phyloP scores from a whole-genome alignment of 2,797 vertebrate species.

The Heteromormyrus szaboi region DNA sequence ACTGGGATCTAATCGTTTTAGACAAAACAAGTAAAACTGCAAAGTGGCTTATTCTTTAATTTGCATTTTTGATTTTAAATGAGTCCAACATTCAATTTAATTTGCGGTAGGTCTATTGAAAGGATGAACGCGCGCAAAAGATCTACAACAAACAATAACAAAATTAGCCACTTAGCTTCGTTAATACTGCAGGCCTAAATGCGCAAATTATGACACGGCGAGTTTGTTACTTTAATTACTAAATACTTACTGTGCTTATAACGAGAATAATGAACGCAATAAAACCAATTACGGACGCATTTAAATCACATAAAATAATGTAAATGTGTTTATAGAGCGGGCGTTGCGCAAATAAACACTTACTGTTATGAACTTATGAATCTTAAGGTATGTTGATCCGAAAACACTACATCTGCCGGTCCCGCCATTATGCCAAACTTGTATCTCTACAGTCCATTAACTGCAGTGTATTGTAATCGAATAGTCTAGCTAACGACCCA shows the following conservation, averaged over 20 bases:
- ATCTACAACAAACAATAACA: conserved; percentile 53
- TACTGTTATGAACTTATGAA: not conserved
- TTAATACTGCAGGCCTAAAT: conserved; percentile 71
- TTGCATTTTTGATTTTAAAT: conserved; percentile 1
- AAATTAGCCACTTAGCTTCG: conserved; percentile 62
- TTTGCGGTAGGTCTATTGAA: conserved; percentile 11
- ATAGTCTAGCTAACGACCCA: not conserved
- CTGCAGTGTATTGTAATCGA: not conserved
- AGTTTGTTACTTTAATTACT: conserved; percentile 91
- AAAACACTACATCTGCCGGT: not conserved
- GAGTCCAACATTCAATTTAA: conserved; percentile 12
- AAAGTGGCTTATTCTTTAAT: not conserved
- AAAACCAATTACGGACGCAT: conserved; percentile 83
- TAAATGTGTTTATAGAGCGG: conserved; percentile 60
- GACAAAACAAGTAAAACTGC: not conserved
- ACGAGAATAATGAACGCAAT: conserved; percentile 85
- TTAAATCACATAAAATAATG: conserved; percentile 76
- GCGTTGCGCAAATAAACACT: conserved; percentile 35
- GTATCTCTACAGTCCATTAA: not conserved
- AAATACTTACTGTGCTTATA: conserved; percentile 83
- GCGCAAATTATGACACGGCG: conserved; percentile 72
- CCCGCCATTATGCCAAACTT: not conserved
- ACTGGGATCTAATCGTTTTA: not conserved
- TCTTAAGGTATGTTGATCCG: not conserved
- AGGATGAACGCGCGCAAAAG: conserved; percentile 17